Percentiles rank a stretch among this genome's conserved stretches.
Conservation (phyloP, 2,113 vertebrate species). For the Columba livia region DNA sequence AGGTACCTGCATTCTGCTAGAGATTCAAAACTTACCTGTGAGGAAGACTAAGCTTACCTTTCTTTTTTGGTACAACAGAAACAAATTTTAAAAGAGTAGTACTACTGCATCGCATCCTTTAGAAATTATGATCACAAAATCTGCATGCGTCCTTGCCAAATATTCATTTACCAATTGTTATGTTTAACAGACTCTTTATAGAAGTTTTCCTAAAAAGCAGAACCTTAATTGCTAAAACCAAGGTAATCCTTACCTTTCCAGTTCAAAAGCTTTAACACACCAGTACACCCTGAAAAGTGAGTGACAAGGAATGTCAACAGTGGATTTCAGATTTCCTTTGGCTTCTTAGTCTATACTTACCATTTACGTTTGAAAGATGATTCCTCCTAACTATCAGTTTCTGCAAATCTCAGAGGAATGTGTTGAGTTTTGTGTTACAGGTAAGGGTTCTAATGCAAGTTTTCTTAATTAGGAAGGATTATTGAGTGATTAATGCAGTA, state of each 20-base stretch:
- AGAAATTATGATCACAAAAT: neutral
- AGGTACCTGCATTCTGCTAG: neutral
- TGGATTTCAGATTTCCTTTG: neutral
- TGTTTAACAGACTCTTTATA: neutral
- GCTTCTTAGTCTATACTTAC: neutral
- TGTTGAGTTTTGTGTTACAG: neutral
- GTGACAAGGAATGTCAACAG: neutral
- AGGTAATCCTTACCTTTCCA: neutral
- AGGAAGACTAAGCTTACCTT: neutral
- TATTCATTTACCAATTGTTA: neutral
- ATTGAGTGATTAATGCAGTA: neutral
- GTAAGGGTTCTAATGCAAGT: neutral
- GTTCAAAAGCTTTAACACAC: neutral
- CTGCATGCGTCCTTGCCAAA: neutral
- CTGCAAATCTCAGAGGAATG: neutral
- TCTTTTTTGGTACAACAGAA: neutral
- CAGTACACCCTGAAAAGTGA: neutral
- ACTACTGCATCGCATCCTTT: neutral
- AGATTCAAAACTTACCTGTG: neutral
- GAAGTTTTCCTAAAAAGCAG: neutral
- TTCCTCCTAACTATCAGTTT: neutral
- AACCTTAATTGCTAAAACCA: neutral
- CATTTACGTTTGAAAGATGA: neutral
- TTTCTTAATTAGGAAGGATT: neutral
- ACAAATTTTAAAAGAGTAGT: neutral